Evolutionary conservation across 1,140 invertebrate genomes (phyloP).

Genomic region (Drosophila insularis): DNA sequence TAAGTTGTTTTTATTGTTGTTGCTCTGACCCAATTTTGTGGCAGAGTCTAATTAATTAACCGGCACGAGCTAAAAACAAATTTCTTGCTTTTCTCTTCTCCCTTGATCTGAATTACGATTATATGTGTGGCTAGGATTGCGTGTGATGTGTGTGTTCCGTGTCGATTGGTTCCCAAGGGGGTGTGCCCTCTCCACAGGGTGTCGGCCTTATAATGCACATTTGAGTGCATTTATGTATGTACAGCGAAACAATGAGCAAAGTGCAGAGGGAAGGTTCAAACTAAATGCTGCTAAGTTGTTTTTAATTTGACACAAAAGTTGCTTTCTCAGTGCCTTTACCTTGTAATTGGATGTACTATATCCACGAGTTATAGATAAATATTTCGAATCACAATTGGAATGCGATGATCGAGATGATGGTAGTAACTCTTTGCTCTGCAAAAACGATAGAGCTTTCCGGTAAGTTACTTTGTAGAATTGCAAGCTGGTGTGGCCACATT

Average conservation of each 20-base stretch:
- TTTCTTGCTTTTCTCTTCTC: neutral
- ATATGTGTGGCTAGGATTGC: conserved; percentile 33
- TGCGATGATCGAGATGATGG: no score
- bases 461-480: neutral
- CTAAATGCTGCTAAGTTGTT: conserved; percentile 43
- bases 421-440: no score
- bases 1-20: conserved; percentile 20
- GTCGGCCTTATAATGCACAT: conserved; percentile 55
- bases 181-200: conserved; percentile 40
- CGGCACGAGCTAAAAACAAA: conserved; percentile 53
- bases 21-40: conserved; percentile 64
- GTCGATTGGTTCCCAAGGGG: conserved; percentile 24
- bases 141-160: conserved; percentile 41
- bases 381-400: no score
- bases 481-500: conserved; percentile 28
- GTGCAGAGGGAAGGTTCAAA: neutral
- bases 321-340: neutral
- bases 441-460: no score
- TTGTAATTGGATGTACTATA: neutral
- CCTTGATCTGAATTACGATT: conserved; percentile 11
- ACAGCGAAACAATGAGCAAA: neutral
- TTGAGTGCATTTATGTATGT: conserved; percentile 46
- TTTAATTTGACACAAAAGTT: conserved; percentile 28
- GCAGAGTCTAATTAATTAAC: conserved; percentile 70
- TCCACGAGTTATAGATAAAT: no score